Base-by-base conservation (phyloP, 1,140 invertebrate genomes). In the Saccostrea echinata region DNA sequence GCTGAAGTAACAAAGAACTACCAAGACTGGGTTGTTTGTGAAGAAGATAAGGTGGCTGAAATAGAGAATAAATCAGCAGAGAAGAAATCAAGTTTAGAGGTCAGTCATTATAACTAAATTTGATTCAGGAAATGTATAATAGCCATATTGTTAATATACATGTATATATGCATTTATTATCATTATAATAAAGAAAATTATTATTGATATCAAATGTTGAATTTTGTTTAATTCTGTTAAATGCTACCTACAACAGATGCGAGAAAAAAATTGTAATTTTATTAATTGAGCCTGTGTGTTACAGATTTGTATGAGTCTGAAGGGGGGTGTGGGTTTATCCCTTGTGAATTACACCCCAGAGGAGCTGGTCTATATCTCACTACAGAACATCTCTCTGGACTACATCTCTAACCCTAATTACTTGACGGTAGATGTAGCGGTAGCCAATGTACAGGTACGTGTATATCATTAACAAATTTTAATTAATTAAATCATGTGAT, bases 381-480 rank as follows among this genome's bases (percentile, higher is more conserved):
- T 98, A 51, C 96, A 96, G 35, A 96, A 96, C 90, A 97, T 99
- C 88, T 95, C 96, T 33, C 94, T 97, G 3, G 96, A 97, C 90
- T 95, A 97, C 52, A 93, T 96, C 24, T 95, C 96, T 64, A 96
- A 96, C 43, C 90, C 95, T 8, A 92, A 92, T 30, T 95, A 95
- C 81, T 96, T 96, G 90, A 96, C 96, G n/a, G 94, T 97, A 53
- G 97, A 97, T 92, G 95, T 97, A 21, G 97, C 96, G 91, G 96
- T 99, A 3, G 95, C 96, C 64, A 96, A 97, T 93, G 96, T 99
- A 91, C 98, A 99, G 96, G 97, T 97, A 91, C 96, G 80, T 82
- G 35, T 61, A 13, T 13, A 12, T 53, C n/a, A n/a, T n/a, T n/a
- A 9, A 43, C 43, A 43, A 43, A 43, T 43, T 43, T 43, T 43